Evolutionary conservation across 2,888 invertebrate species (phyloP).

Genomic region (Drosophila parthenogenetica): DNA sequence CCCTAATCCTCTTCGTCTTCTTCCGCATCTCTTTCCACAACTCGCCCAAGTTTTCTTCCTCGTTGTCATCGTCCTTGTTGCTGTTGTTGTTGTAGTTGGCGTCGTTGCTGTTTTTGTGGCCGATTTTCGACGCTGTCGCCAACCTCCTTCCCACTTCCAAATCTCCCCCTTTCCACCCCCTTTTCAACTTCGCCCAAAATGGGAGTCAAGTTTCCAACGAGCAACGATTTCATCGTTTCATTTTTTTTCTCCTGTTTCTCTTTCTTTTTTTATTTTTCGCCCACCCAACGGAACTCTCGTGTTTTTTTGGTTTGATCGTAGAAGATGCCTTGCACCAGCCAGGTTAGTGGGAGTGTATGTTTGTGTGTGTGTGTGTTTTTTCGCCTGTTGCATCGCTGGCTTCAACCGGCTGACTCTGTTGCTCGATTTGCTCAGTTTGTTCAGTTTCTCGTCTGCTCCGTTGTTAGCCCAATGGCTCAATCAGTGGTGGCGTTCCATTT

Average conservation of each 20-base stretch:
- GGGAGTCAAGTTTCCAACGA: conserved; percentile 67
- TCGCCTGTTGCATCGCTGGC: conserved; percentile 61
- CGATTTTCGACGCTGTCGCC: conserved; percentile 76
- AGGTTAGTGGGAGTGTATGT: too few relatives aligned
- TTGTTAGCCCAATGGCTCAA: conserved; percentile 69
- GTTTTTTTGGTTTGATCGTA: conserved; percentile 71
- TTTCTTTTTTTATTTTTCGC: conserved; percentile 40
- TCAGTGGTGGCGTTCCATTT: conserved; percentile 75
- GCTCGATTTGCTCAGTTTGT: not conserved
- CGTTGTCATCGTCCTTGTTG: conserved; percentile 30
- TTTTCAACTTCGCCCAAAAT: conserved; percentile 30
- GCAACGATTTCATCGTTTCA: conserved; percentile 64
- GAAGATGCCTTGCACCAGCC: conserved; percentile 45
- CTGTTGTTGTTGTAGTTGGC: conserved; percentile 19
- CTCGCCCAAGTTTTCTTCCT: conserved; percentile 24
- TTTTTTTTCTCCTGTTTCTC: conserved; percentile 35
- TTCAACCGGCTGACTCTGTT: conserved; percentile 35
- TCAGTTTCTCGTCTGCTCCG: conserved; percentile 6
- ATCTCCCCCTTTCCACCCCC: conserved; percentile 1
- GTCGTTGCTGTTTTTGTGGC: conserved; percentile 73
- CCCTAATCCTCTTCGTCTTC: too few relatives aligned
- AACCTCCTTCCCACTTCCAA: conserved; percentile 7
- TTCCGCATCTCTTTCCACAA: not conserved
- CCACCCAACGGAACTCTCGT: conserved; percentile 52
- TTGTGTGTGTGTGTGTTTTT: conserved; percentile 7